phyloP scores from a whole-genome alignment of 2,888 invertebrate species.

The Cyaniris semiargus region DNA sequence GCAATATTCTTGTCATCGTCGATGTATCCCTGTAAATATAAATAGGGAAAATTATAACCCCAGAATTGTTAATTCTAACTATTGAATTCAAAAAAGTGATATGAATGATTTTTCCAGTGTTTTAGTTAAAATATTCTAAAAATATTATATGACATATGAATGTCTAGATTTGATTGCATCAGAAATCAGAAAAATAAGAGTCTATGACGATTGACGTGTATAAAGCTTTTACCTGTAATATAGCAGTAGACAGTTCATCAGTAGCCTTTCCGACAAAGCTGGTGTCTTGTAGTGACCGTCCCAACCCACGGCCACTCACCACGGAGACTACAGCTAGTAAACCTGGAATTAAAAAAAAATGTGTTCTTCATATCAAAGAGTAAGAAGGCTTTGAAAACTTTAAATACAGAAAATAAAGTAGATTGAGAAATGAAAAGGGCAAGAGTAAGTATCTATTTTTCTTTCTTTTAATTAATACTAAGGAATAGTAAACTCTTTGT shows the following conservation, averaged over 20 bases:
- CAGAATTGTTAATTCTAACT: not conserved
- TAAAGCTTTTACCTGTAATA: conserved; percentile 67
- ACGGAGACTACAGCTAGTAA: conserved; percentile 52
- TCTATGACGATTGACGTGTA: too few relatives aligned
- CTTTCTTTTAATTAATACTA: too few relatives aligned
- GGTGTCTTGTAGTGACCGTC: conserved; percentile 62
- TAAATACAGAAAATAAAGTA: not conserved
- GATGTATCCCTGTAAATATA: conserved; percentile 70
- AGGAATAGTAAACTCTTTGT: too few relatives aligned
- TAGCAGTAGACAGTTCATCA: conserved; percentile 73
- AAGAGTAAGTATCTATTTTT: too few relatives aligned
- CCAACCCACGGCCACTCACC: conserved; percentile 63
- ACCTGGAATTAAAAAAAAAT: conserved; percentile 36
- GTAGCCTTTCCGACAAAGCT: conserved; percentile 77
- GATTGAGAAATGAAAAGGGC: too few relatives aligned
- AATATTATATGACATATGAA: too few relatives aligned
- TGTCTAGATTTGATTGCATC: too few relatives aligned
- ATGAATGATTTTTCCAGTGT: too few relatives aligned
- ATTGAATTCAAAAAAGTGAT: not conserved
- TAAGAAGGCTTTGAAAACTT: not conserved
- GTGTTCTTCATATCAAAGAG: not conserved
- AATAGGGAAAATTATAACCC: not conserved
- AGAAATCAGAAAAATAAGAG: too few relatives aligned
- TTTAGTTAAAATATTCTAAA: too few relatives aligned
- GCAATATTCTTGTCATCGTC: conserved; percentile 80